A percentile compares a stretch with the other conserved stretches of the same genome.
Evolutionary conservation across 2,113 vertebrate genomes (phyloP).

Genomic region (Pogona vitticeps): DNA sequence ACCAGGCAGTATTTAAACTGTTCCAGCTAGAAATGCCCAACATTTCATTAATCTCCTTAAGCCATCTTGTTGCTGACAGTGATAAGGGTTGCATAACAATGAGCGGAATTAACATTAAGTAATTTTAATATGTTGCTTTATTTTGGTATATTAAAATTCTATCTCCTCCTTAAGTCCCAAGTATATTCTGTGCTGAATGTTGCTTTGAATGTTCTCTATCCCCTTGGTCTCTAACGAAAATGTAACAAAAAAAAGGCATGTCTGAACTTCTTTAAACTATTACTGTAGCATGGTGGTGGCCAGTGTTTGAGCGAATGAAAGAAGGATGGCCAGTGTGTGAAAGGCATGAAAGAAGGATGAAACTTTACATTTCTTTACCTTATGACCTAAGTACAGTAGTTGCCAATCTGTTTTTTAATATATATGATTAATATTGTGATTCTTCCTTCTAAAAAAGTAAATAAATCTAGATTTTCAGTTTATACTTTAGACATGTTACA

Average conservation of each 20-base stretch:
- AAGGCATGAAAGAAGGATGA: neutral
- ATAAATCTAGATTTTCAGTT: neutral
- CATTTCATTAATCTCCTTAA: slow-evolving; percentile 24
- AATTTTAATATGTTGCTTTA: neutral
- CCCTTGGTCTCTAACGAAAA: neutral
- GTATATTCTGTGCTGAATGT: neutral
- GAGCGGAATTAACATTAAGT: neutral
- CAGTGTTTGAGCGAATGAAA: too few species aligned
- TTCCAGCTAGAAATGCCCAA: neutral
- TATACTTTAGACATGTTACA: neutral
- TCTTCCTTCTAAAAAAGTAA: neutral
- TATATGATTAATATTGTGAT: slow-evolving; percentile 37
- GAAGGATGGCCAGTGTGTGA: neutral
- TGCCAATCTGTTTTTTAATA: slow-evolving; percentile 4
- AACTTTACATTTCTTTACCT: slow-evolving; percentile 3
- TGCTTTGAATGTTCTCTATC: neutral
- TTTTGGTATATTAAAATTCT: slow-evolving; percentile 4
- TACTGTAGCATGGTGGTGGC: neutral
- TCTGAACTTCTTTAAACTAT: neutral
- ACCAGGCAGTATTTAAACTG: neutral
- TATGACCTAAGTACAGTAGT: neutral
- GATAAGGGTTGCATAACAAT: slow-evolving; percentile 19
- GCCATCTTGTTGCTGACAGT: neutral
- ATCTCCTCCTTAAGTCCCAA: slow-evolving; percentile 9
- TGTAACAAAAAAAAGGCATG: neutral